Evolutionary conservation across 2,797 vertebrate genomes (phyloP), one percentile per base, ranked within the genome.

Genomic region (Orientallactaga sibirica): DNA sequence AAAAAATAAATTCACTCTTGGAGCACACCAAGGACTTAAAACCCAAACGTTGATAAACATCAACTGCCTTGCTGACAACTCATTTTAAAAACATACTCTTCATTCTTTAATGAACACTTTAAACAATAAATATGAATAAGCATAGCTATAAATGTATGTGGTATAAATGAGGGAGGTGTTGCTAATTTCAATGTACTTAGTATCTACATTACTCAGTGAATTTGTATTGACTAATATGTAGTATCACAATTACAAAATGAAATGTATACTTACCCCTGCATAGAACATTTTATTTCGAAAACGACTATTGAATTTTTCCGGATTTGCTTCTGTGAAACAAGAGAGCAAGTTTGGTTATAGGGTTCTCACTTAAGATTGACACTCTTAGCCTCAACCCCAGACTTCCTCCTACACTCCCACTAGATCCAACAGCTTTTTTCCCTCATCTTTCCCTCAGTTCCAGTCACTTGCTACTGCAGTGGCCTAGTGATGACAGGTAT

Each of bases 201-300:
- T 41, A 76, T 67, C n/a, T 70, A 77, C 52, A 76, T 66, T 79
- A 84, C 6, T 64, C 62, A 84, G 0, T 82, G 20, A 93, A 78
- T 88, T 19, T 29, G 4, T 66, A 88, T 22, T 75, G 92, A 92
- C 41, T 83, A 67, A 33, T 25, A 80, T 2, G 22, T 16, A 87
- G 84, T 25, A 48, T 48, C 10, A 48, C 48, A 48, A 68, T n/a
- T 43, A 73, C 19, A 88, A 77, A 85, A 66, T 43, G 6, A 83
- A 93, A 89, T 14, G 19, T 7, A 85, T 93, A 98, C 99, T 99
- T 97, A 99, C 99, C 98, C 99, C 99, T 97, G 99, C 99, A 98
- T 99, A 99, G 98, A 99, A 99, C 99, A 99, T 99, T 98, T 99
- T 99, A 99, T 99, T 99, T 98, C 99, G 99, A 98, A 99, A 99